Conservation (phyloP, 2,888 invertebrate species). For the Cheilosia soror region DNA sequence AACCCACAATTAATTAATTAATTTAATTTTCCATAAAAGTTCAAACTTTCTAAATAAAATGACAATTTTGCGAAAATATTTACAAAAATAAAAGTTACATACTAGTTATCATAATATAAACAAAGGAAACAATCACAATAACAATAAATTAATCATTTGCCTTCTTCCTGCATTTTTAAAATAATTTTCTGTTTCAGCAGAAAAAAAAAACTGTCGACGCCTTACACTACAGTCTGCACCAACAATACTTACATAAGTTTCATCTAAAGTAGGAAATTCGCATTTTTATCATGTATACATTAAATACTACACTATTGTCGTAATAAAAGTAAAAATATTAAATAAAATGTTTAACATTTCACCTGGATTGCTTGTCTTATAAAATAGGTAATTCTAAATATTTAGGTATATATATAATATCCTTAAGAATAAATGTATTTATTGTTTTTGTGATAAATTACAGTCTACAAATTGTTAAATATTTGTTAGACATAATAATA, state of each 20-base stretch:
- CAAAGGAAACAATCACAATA: constrained; percentile 64
- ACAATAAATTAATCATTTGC: constrained; percentile 59
- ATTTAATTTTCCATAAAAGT: constrained; percentile 41
- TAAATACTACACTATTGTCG: not conserved
- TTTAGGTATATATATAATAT: constrained; percentile 1
- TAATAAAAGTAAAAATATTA: not conserved
- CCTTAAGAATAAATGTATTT: constrained; percentile 1
- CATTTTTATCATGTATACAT: not conserved
- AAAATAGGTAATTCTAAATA: not conserved
- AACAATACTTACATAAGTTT: constrained; percentile 36
- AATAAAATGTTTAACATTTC: constrained; percentile 32
- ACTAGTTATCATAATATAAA: not conserved
- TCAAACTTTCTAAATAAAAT: constrained; percentile 31
- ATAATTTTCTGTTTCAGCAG: constrained; percentile 20
- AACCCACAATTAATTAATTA: not conserved
- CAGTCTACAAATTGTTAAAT: constrained; percentile 72
- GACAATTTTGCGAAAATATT: constrained; percentile 25
- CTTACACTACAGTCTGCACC: constrained; percentile 69
- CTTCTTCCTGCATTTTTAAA: constrained; percentile 38
- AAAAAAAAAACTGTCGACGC: constrained; percentile 18
- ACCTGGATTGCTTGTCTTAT: constrained; percentile 40
- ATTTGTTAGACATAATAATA: constrained; percentile 16
- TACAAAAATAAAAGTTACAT: constrained; percentile 33
- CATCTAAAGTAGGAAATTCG: constrained; percentile 42
- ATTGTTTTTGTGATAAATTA: constrained; percentile 29